phyloP scores from a whole-genome alignment of 53 echinoderm and acorn worm genomes.

The Zoroaster sp. region DNA sequence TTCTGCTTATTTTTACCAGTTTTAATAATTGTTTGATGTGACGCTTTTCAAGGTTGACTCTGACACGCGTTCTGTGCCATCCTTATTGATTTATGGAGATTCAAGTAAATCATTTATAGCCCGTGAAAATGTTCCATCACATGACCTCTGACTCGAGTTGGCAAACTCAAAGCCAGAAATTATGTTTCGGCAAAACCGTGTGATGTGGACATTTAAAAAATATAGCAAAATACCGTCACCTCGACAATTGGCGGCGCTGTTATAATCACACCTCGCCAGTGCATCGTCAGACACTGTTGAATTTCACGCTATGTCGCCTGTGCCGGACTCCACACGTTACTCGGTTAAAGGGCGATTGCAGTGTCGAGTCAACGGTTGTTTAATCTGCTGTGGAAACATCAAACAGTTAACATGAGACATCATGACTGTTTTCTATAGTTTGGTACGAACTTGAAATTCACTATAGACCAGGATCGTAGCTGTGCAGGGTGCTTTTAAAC shows the following conservation, averaged over 20 bases:
- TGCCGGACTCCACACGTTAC: background rate
- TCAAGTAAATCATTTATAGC: constrained; percentile 10
- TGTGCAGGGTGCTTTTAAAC: too few relatives aligned
- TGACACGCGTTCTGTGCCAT: background rate
- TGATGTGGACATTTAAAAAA: background rate
- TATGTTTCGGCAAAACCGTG: background rate
- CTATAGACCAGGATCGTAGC: too few relatives aligned
- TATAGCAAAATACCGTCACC: constrained; percentile 44
- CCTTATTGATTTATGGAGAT: constrained; percentile 12
- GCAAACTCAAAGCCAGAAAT: background rate
- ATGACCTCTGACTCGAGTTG: background rate
- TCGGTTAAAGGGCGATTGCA: constrained; percentile 19
- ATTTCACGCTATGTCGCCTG: constrained; percentile 44
- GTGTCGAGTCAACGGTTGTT: background rate
- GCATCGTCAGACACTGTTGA: constrained; percentile 25
- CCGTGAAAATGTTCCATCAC: background rate
- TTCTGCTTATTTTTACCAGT: background rate
- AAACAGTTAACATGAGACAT: too few relatives aligned
- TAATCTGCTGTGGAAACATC: background rate
- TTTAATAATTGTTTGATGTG: background rate
- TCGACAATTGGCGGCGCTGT: constrained; percentile 34
- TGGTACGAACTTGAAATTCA: too few relatives aligned
- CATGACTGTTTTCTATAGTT: too few relatives aligned
- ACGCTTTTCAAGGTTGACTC: constrained; percentile 18
- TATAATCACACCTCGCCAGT: constrained; percentile 17